Base-by-base conservation (phyloP, 2,888 invertebrate species). In the Melinaea menophilus region DNA sequence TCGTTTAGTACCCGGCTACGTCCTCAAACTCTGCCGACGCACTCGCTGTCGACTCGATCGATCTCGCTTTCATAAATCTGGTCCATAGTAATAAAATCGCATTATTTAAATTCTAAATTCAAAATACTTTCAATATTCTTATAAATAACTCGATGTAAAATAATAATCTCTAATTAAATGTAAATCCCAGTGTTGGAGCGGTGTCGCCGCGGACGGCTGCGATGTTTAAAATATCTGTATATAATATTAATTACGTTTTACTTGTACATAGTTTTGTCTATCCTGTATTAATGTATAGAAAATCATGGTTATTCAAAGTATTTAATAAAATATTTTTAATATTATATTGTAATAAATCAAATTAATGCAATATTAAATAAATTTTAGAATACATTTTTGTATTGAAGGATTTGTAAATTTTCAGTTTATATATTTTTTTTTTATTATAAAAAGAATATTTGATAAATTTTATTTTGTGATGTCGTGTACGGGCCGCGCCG, bases 391-490 rank as follows among this genome's bases (percentile, higher is more conserved):
- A 71, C 70, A 68, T 81, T 82, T 22, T 84, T 82, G 76, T 78
- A 75, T 76, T 73, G 55, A 22, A 72, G 76, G 75, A 77, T 80
- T 82, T 84, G 72, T 78, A 86, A 88, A 87, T 81, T 86, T 77
- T 75, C 84, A 79, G 51, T 51, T 51, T 51, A 51, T 51, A 51
- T 31, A 51, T 51, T 84, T 82, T 82, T 79, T 70, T 64, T 67
- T 55, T 45, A 55, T 65, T 57, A 48, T 61, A 11, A 65, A 58
- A 57, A 66, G 69, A 80, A 71, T 85, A 85, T 87, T 76, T 79
- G 80, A 84, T 78, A 79, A 76, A 79, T 80, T 85, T 85, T 87
- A 85, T 86, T 85, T 87, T 84, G 76, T 77, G 82, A 84, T 79
- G 79, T 79, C 81, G 79, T 88, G 81, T 86, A 87, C 75, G 83